Conservation (phyloP, 2,113 vertebrate genomes). For the Ammodytes dubius region DNA sequence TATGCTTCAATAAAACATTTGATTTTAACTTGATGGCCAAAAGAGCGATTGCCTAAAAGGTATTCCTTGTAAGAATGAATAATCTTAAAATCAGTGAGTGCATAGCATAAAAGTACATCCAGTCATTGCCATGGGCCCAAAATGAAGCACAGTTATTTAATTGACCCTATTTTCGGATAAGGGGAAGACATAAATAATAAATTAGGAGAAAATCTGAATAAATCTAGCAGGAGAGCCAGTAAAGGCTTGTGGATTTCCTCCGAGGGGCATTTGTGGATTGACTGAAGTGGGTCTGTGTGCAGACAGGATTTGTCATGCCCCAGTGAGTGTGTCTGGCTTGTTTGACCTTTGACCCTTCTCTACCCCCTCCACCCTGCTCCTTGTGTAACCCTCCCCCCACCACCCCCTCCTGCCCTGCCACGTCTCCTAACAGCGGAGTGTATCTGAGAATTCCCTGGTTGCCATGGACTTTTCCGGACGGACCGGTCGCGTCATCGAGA, state of each 20-base stretch:
- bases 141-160: not conserved
- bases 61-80: too few relatives aligned
- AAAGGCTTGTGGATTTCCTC: conserved; percentile 51
- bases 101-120: too few relatives aligned
- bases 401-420: conserved; percentile 21
- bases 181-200: not conserved
- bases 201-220: conserved; percentile 3
- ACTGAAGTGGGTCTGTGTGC: conserved; percentile 74
- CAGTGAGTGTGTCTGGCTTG: conserved; percentile 80
- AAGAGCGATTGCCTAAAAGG: too few relatives aligned
- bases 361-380: conserved; percentile 26
- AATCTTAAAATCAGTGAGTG: too few relatives aligned
- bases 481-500: conserved; percentile 97
- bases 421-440: conserved; percentile 89
- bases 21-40: too few relatives aligned
- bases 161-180: not conserved
- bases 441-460: conserved; percentile 98
- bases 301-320: conserved; percentile 82
- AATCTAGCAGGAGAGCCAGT: conserved; percentile 31
- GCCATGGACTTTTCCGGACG: conserved; percentile 99
- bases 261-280: conserved; percentile 47
- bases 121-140: too few relatives aligned
- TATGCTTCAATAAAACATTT: too few relatives aligned
- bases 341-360: conserved; percentile 76
- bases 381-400: conserved; percentile 6